Base-by-base conservation (phyloP, 2,797 vertebrate genomes). In the Sorex maritimensis region DNA sequence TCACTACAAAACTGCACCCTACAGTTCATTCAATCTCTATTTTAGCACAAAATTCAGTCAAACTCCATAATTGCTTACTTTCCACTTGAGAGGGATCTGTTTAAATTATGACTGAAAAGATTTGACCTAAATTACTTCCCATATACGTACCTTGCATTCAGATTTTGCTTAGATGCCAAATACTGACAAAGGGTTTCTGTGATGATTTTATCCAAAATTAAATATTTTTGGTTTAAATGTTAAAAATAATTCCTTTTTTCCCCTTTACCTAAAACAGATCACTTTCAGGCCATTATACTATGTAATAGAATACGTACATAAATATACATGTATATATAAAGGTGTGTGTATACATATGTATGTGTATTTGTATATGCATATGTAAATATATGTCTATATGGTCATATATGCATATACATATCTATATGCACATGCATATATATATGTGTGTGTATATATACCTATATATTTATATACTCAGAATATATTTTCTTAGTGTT, bases 101-200 rank as follows among this genome's bases (percentile, higher is more conserved):
- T 71, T 65, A 41, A 80, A 81, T 61, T 65, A 52, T 34, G 49
- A 24, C 10, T 75, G 88, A 75, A 68, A 3, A 1, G 5, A 44
- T 44, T 44, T 5, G 7, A 44, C 41, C 41, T 7, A 44, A 44
- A 49, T 5, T 34, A 80, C 10, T 58, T 73, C 13, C 26, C 5
- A 73, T 80, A 3, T 55, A 73, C 14, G n/a, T 68, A 55, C 21
- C n/a, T 61, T 84, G 69, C 6, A 81, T 89, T 85, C 23, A n/a
- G 17, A 10, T 91, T 91, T 28, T 77, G 2, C 10, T 84, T 34
- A 80, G 82, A 90, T 81, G 38, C 10, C 52, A 80, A 93, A 83
- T 58, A 8, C 52, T 11, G 26, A 61, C 55, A 90, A 88, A 79
- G 1, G 0, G 52, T 9, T 81, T 77, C 69, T 72, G 0, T 41